phyloP scores from a whole-genome alignment of 2,797 vertebrate genomes.

The Oryzias sinensis region DNA sequence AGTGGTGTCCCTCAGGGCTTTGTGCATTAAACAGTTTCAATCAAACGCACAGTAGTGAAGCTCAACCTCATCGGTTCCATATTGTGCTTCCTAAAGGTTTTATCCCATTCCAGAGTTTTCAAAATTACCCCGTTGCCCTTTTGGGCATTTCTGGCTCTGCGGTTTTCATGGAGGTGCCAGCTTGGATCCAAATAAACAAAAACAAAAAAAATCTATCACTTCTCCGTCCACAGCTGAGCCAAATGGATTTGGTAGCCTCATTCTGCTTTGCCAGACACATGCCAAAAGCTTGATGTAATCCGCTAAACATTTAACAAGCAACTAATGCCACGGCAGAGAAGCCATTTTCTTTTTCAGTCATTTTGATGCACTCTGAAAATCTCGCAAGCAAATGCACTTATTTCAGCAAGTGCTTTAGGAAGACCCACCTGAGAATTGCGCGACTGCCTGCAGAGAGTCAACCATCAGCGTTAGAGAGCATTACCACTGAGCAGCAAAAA shows the following conservation, averaged over 20 bases:
- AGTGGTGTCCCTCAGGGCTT: conserved; percentile 12
- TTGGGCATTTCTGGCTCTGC: conserved; percentile 50
- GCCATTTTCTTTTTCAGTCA: no score
- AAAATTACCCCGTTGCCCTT: conserved; percentile 53
- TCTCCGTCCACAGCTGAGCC: conserved; percentile 38
- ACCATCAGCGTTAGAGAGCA: conserved; percentile 79
- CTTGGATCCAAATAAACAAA: conserved; percentile 58
- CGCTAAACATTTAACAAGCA: conserved; percentile 61
- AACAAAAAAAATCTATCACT: conserved; percentile 49
- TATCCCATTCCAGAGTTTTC: conserved; percentile 51
- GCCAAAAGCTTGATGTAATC: conserved; percentile 48
- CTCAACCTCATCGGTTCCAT: conserved; percentile 26
- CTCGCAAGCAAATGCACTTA: conserved; percentile 70
- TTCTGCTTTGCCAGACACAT: conserved; percentile 66
- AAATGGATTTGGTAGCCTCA: conserved; percentile 64
- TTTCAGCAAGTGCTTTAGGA: conserved; percentile 73
- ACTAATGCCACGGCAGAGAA: conserved; percentile 66
- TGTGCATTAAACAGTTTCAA: conserved; percentile 27
- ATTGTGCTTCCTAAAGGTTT: conserved; percentile 37
- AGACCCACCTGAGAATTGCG: conserved; percentile 74
- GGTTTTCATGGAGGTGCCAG: conserved; percentile 54
- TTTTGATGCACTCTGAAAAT: conserved; percentile 67
- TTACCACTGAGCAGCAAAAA: conserved; percentile 66
- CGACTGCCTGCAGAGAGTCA: conserved; percentile 71
- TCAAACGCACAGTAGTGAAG: conserved; percentile 30